Base-by-base conservation (phyloP, 2,888 invertebrate species). In the Pseudococcus jackbeardsleyi region DNA sequence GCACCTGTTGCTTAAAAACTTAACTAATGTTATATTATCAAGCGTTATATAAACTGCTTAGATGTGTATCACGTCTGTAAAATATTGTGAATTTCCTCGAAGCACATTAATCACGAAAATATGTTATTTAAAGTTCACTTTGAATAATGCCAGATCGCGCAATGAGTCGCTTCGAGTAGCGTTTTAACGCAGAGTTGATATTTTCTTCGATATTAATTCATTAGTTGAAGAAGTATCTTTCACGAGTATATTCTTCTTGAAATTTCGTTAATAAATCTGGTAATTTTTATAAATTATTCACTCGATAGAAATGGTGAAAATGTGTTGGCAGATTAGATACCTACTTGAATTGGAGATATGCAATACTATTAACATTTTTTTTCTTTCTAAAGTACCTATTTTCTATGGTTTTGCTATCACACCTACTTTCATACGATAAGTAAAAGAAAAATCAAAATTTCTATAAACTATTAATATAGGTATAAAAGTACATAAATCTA, bases 1-100 rank as follows among this genome's bases (percentile, higher is more conserved):
- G 39, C 39, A 77, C 77, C 77, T 77, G 77, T 77, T 77, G 77
- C 77, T 77, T 42, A 33, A 77, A 39, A 33, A 77, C 77, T 77
- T n/a, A 77, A 33, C 39, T 33, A 77, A 77, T 77, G 33, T 77
- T 42, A 39, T 77, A 22, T 64, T 64, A 64, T 64, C 64, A 64
- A 64, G 64, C 19, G 22, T 64, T 64, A 19, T 64, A 64, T 64
- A 64, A 64, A 64, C 64, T 64, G 64, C 64, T 64, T 64, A 64
- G 64, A 64, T 64, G 22, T 64, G 64, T 64, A 64, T 64, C 64
- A 22, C 64, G 64, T 64, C 22, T 22, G 64, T 64, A 64, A 64
- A 64, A 64, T 64, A 64, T 64, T 64, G 64, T 64, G 22, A 22
- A 64, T 64, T 64, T 64, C 22, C 64, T 22, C 64, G 64, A 64